Percentiles rank a stretch among this genome's conserved stretches.
These are phyloP conservation scores for Malurus splendens DNA, from an alignment of 2,797 vertebrate genomes.

Conservation along the genomic window DNA sequence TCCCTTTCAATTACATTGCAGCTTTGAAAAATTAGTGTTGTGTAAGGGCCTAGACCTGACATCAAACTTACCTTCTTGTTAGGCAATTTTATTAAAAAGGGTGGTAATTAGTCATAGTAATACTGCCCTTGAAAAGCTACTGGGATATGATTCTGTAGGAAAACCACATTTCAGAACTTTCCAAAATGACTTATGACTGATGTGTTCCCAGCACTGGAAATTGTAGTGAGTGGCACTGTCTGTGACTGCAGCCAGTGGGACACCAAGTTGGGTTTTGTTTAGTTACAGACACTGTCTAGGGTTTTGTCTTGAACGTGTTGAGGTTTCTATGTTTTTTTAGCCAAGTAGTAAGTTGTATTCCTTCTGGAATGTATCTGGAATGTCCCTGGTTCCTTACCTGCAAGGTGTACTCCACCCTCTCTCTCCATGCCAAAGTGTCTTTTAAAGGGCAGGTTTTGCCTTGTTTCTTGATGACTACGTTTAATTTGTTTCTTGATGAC, in stretches of 20 bases:
- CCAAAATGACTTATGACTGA: not conserved
- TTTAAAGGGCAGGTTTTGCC: not conserved
- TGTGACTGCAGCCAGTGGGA: not conserved
- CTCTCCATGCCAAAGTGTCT: accelerated
- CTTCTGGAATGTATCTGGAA: too few species aligned
- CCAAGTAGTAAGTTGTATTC: not conserved
- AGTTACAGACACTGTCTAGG: not conserved
- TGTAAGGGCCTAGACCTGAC: not conserved
- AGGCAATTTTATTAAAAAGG: not conserved
- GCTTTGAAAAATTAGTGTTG: not conserved
- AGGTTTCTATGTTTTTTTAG: not conserved
- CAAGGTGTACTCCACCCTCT: not conserved
- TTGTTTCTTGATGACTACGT: not conserved
- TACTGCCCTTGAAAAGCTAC: not conserved
- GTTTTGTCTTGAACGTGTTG: not conserved
- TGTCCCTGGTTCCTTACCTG: not conserved
- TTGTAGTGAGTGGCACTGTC: not conserved
- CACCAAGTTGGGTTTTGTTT: not conserved
- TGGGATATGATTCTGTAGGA: not conserved
- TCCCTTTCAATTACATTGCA: not conserved
- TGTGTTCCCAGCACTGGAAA: not conserved
- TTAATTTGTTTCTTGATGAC: not conserved
- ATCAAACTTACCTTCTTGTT: not conserved
- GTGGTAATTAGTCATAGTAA: not conserved
- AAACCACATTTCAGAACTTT: not conserved